phyloP scores from a whole-genome alignment of 2,888 invertebrate genomes.

The Drosophila merina region DNA sequence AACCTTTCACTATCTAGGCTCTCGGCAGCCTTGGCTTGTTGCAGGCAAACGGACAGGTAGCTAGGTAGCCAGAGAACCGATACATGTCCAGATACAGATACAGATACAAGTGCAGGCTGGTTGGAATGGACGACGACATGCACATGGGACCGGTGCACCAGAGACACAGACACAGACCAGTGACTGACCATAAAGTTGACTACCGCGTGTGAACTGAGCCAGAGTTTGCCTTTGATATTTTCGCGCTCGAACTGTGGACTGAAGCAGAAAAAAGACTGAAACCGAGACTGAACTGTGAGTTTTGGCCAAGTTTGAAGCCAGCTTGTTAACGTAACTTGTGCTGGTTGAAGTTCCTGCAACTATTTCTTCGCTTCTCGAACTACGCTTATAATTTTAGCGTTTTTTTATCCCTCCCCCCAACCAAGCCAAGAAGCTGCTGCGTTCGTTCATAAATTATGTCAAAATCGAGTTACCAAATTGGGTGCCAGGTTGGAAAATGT shows the following conservation, averaged over 20 bases:
- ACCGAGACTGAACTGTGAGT: background rate
- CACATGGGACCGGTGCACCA: constrained; percentile 39
- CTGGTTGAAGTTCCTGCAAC: constrained; percentile 67
- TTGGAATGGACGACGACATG: constrained; percentile 41
- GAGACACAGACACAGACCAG: constrained; percentile 36
- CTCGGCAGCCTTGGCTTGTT: constrained; percentile 68
- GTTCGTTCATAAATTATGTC: constrained; percentile 71
- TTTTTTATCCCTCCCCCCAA: background rate
- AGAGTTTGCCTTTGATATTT: constrained; percentile 74
- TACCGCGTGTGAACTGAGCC: constrained; percentile 71
- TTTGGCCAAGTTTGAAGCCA: constrained; percentile 39
- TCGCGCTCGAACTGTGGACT: constrained; percentile 33
- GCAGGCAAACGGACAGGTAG: constrained; percentile 25
- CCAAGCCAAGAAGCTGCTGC: constrained; percentile 42
- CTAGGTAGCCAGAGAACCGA: constrained; percentile 28
- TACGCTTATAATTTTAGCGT: constrained; percentile 7
- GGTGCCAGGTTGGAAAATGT: constrained; percentile 60
- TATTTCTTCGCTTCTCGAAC: constrained; percentile 37
- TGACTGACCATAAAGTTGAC: constrained; percentile 65
- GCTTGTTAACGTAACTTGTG: constrained; percentile 74
- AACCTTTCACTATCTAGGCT: constrained; percentile 69
- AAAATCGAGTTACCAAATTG: constrained; percentile 76
- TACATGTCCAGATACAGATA: constrained; percentile 29
- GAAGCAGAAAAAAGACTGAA: background rate
- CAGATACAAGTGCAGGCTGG: constrained; percentile 12